Evolutionary conservation across 1,140 invertebrate species (phyloP).

Genomic region (Drosophila ananassae): DNA sequence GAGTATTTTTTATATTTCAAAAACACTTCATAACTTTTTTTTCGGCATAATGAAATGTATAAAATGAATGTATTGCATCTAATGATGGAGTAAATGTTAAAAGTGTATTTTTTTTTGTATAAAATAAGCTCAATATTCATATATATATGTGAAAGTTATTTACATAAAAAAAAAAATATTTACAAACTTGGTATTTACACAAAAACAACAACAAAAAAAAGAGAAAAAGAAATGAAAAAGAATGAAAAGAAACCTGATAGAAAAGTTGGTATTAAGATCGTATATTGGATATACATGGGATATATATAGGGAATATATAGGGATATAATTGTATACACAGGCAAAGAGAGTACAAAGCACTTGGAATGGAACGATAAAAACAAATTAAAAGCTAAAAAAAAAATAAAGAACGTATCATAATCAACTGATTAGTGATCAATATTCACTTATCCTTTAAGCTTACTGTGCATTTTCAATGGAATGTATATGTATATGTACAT

Average conservation of each 20-base stretch:
- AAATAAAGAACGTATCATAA: constrained; percentile 4
- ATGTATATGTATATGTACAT: constrained; percentile 13
- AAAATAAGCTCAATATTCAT: constrained; percentile 19
- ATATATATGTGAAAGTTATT: constrained; percentile 28
- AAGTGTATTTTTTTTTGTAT: constrained; percentile 30
- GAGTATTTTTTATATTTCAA: constrained; percentile 31
- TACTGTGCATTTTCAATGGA: constrained; percentile 36
- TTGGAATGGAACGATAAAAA: constrained; percentile 12
- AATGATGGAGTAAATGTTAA: constrained; percentile 3
- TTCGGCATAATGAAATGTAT: constrained; percentile 7
- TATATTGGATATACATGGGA: constrained; percentile 27
- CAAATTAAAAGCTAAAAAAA: not conserved
- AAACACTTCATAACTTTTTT: constrained; percentile 18
- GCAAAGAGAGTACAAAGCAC: constrained; percentile 47
- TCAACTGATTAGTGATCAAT: constrained; percentile 23
- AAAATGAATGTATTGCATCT: constrained; percentile 17
- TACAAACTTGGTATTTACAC: constrained; percentile 50
- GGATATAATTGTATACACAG: constrained; percentile 5
- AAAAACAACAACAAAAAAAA: not conserved
- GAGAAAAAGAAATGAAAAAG: too few relatives aligned
- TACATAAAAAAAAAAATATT: constrained; percentile 41
- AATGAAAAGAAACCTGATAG: constrained; percentile 25
- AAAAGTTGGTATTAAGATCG: constrained; percentile 18
- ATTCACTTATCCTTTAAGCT: constrained; percentile 36
- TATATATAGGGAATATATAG: not conserved